Conservation (phyloP, 2,113 vertebrate genomes). For the Myotis brandtii region DNA sequence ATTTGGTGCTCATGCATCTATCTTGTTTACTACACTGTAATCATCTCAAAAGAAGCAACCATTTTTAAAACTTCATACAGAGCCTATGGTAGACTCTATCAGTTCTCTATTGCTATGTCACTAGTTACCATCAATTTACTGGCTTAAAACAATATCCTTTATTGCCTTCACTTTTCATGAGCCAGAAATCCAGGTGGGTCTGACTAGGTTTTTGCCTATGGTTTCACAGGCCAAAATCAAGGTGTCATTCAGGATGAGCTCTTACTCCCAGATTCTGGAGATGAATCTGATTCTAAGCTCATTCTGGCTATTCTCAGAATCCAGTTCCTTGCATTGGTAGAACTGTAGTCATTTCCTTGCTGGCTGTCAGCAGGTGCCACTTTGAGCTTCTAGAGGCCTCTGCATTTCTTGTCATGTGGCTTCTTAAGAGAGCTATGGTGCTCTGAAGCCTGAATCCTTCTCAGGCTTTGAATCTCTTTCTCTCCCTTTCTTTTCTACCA, state of each 20-base stretch:
- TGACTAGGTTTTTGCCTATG: neutral
- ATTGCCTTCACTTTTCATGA: neutral
- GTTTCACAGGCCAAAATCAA: neutral
- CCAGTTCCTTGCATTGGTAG: neutral
- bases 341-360: neutral
- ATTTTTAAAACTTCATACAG: neutral
- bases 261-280: neutral
- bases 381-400: neutral
- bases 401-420: neutral
- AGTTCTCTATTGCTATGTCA: neutral
- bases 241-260: neutral
- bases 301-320: neutral
- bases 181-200: neutral
- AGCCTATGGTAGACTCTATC: neutral
- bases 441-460: neutral
- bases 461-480: neutral
- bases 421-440: neutral
- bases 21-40: constrained; percentile 3
- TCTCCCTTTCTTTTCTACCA: neutral
- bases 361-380: neutral
- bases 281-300: neutral
- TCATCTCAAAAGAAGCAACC: neutral
- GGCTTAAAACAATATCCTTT: neutral
- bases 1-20: neutral
- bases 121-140: neutral